phyloP scores from a whole-genome alignment of 2,797 vertebrate genomes.

The Typhlichthys subterraneus region DNA sequence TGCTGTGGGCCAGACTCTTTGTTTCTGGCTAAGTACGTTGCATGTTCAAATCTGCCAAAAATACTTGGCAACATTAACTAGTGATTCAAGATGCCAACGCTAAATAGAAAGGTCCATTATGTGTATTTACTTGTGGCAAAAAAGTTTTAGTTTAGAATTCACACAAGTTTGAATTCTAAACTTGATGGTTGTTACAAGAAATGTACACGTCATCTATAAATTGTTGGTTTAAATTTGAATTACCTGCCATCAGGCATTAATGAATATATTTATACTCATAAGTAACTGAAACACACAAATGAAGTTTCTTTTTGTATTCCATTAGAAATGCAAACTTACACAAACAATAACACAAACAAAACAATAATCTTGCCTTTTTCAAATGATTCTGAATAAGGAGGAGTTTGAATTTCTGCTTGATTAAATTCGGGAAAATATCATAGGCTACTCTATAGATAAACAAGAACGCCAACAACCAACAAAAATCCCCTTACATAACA shows the following conservation, averaged over 20 bases:
- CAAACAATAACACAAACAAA: no score
- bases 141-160: conserved; percentile 43
- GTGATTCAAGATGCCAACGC: conserved; percentile 63
- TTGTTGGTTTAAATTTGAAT: background rate
- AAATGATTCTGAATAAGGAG: background rate
- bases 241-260: no score
- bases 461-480: background rate
- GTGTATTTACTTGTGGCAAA: conserved; percentile 66
- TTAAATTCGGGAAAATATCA: background rate
- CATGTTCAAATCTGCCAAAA: conserved; percentile 65
- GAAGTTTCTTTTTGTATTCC: no score
- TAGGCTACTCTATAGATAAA: background rate
- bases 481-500: background rate
- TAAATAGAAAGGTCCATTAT: conserved; percentile 73
- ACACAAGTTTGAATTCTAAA: no score
- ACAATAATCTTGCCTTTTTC: background rate
- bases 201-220: conserved; percentile 35
- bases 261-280: background rate
- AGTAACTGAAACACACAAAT: background rate
- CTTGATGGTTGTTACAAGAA: conserved; percentile 37
- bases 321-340: no score
- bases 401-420: background rate
- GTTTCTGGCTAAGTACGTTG: conserved; percentile 55
- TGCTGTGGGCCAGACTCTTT: conserved; percentile 58
- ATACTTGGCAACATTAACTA: conserved; percentile 66